Evolutionary conservation across 2,888 invertebrate genomes (phyloP).

Genomic region (Allacma fusca): DNA sequence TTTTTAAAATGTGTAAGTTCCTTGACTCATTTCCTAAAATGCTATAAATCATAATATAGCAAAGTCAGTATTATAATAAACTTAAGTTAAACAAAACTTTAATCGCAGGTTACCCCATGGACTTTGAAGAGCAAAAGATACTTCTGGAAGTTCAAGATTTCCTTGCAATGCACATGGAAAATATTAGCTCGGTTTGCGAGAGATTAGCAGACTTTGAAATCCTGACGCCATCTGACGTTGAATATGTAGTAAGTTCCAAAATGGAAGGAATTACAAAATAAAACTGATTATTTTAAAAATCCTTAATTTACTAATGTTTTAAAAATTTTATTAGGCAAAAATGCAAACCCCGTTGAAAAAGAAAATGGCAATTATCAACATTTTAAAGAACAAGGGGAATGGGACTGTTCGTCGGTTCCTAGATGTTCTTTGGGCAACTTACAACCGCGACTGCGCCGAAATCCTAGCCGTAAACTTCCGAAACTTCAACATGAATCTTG

Average conservation of each 20-base stretch:
- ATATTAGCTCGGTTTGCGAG: neutral
- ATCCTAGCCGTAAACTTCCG: slow-evolving; percentile 22
- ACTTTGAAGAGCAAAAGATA: slow-evolving; percentile 18
- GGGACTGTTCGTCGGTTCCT: slow-evolving; percentile 26
- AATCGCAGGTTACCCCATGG: slow-evolving; percentile 30
- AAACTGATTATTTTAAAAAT: too few species aligned
- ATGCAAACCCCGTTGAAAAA: neutral
- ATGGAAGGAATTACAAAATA: too few species aligned
- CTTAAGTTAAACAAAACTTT: neutral
- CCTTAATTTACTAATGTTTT: too few species aligned
- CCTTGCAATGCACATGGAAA: slow-evolving; percentile 24
- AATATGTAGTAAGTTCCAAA: slow-evolving; percentile 24
- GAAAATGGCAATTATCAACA: slow-evolving; percentile 19
- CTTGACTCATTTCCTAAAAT: neutral
- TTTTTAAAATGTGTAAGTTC: slow-evolving; percentile 22
- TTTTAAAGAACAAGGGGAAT: slow-evolving; percentile 26
- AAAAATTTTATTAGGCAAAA: slow-evolving; percentile 10
- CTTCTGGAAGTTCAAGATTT: slow-evolving; percentile 37
- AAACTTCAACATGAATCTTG: slow-evolving; percentile 9
- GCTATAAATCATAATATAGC: neutral
- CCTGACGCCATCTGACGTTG: slow-evolving; percentile 12
- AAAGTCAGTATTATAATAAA: too few species aligned
- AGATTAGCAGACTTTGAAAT: neutral
- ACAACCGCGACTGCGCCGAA: slow-evolving; percentile 34
- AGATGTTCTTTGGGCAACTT: slow-evolving; percentile 26